These are phyloP conservation scores for Sesamia nonagrioides DNA, from an alignment of 1,140 invertebrate genomes.

Conservation along the genomic window DNA sequence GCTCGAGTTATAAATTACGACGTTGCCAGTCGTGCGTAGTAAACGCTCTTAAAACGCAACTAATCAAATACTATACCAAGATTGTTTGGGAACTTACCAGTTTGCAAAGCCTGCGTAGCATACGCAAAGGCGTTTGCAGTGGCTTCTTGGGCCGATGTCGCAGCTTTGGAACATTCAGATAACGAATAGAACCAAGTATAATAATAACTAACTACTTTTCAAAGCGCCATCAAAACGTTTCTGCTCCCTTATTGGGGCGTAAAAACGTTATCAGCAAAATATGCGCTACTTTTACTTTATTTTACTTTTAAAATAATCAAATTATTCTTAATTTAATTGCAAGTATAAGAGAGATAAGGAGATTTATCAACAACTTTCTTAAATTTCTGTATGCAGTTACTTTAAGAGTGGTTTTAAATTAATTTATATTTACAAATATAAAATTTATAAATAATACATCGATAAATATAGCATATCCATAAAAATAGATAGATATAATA, in stretches of 20 bases:
- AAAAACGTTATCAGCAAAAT: not conserved
- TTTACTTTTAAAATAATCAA: not conserved
- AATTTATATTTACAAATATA: conserved; percentile 8
- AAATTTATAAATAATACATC: conserved; percentile 9
- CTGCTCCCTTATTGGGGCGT: not conserved
- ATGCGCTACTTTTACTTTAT: not conserved
- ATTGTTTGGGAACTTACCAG: conserved; percentile 16
- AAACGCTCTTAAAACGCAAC: too few relatives aligned
- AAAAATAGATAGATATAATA: not conserved
- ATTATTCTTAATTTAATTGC: too few relatives aligned
- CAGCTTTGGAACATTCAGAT: conserved; percentile 13
- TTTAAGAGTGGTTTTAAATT: too few relatives aligned
- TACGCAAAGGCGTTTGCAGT: conserved; percentile 19
- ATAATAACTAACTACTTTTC: not conserved
- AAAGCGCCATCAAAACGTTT: not conserved
- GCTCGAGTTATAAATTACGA: too few relatives aligned
- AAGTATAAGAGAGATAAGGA: not conserved
- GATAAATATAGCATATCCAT: not conserved
- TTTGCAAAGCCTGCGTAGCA: conserved; percentile 24
- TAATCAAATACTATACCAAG: not conserved
- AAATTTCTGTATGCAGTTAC: not conserved
- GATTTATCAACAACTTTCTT: not conserved
- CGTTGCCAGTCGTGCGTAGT: too few relatives aligned
- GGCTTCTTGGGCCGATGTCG: not conserved
- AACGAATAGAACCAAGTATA: conserved; percentile 10